These are phyloP conservation scores for Aphodius sticticus DNA, from an alignment of 2,888 invertebrate species.

Conservation along the genomic window DNA sequence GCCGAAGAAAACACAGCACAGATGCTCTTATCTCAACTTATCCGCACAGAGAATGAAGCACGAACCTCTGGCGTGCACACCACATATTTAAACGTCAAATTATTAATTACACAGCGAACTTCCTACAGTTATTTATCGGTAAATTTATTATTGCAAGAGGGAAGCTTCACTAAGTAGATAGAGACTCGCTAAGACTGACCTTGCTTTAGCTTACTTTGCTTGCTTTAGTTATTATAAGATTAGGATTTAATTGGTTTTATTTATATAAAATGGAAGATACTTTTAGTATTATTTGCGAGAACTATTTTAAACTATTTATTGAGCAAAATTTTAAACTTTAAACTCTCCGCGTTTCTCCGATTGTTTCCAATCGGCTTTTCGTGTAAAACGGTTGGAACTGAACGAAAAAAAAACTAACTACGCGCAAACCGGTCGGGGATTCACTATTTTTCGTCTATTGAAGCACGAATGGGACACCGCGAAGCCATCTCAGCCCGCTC, in stretches of 20 bases:
- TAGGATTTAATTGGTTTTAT: slow-evolving; percentile 4
- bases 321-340: slow-evolving; percentile 49
- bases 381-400: not conserved
- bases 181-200: not conserved
- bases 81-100: slow-evolving; percentile 10
- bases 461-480: slow-evolving; percentile 29
- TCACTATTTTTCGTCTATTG: slow-evolving; percentile 19
- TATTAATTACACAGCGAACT: not conserved
- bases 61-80: not conserved
- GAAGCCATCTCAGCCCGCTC: slow-evolving; percentile 7
- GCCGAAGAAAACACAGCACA: slow-evolving; percentile 39
- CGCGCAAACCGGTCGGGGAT: not conserved
- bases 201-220: slow-evolving; percentile 10
- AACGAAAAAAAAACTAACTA: not conserved
- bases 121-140: slow-evolving; percentile 7
- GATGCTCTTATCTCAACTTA: slow-evolving; percentile 19
- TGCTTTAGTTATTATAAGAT: not conserved
- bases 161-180: slow-evolving; percentile 4
- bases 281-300: slow-evolving; percentile 38
- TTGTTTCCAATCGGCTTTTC: not conserved
- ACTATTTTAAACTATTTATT: slow-evolving; percentile 46
- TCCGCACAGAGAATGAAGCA: not conserved
- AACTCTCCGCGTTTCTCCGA: not conserved
- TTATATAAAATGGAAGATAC: slow-evolving; percentile 46
- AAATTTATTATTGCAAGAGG: not conserved